A percentile compares a stretch with the other conserved stretches of the same genome.
These are phyloP conservation scores for Papilio demoleus DNA, from an alignment of 2,888 invertebrate genomes.

Conservation along the genomic window DNA sequence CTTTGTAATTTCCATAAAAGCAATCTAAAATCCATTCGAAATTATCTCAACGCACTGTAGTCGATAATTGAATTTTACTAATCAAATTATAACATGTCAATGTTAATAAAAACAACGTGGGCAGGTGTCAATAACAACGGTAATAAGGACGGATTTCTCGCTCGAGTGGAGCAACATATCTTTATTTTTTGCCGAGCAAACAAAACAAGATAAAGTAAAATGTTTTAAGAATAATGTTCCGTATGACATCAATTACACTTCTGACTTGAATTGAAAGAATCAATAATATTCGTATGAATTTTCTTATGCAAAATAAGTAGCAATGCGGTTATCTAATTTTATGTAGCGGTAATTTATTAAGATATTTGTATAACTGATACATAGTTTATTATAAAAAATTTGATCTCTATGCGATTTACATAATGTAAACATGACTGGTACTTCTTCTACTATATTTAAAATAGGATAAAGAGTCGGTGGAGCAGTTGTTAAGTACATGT, in stretches of 20 bases:
- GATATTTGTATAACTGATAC: not conserved
- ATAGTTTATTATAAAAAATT: not conserved
- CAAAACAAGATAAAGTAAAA: conserved; percentile 43
- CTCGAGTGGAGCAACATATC: conserved; percentile 53
- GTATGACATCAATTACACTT: conserved; percentile 45
- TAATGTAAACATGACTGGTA: not conserved
- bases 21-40: no score
- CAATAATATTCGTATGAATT: conserved; percentile 16
- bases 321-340: not conserved
- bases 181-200: conserved; percentile 50
- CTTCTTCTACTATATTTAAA: no score
- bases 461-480: no score
- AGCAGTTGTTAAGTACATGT: no score
- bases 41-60: not conserved
- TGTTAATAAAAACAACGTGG: conserved; percentile 64
- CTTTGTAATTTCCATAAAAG: no score
- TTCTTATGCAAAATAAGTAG: conserved; percentile 17
- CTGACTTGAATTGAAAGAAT: conserved; percentile 22
- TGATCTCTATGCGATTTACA: not conserved
- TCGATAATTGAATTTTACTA: conserved; percentile 66
- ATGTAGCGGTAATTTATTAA: conserved; percentile 16
- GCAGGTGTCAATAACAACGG: conserved; percentile 43
- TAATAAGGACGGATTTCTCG: conserved; percentile 50
- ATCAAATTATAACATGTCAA: conserved; percentile 70
- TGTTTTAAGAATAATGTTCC: conserved; percentile 51